Evolutionary conservation across 2,113 vertebrate genomes (phyloP).

Genomic region (Corapipo altera): DNA sequence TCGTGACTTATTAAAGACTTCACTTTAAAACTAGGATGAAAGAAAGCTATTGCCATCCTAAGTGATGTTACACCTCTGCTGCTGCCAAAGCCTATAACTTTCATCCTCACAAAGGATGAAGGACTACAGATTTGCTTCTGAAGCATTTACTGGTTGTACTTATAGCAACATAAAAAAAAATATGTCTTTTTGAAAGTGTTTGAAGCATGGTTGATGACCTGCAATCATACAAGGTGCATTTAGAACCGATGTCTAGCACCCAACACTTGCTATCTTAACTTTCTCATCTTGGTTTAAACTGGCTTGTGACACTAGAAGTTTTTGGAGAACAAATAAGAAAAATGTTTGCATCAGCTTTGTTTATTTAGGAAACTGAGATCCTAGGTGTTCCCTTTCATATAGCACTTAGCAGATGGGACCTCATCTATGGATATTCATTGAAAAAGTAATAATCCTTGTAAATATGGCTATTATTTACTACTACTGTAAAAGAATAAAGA

Average conservation of each 20-base stretch:
- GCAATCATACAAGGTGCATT: neutral
- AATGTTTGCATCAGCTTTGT: neutral
- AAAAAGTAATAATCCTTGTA: neutral
- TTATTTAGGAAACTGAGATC: neutral
- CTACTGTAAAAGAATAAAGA: neutral
- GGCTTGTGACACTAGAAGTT: neutral
- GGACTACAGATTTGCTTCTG: neutral
- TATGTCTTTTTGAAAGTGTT: neutral
- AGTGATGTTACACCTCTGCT: neutral
- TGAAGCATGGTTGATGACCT: neutral
- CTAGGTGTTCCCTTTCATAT: rapidly evolving
- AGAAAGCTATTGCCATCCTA: neutral
- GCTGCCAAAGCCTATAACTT: neutral
- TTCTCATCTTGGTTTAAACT: neutral
- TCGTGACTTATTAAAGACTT: neutral
- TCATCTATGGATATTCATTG: neutral
- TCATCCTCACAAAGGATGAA: neutral
- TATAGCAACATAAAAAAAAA: neutral
- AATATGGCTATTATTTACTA: neutral
- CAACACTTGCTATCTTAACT: neutral
- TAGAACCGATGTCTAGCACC: neutral
- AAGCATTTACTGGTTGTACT: neutral
- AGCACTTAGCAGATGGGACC: rapidly evolving
- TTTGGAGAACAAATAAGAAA: neutral
- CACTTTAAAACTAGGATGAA: neutral